A percentile compares a stretch with the other conserved stretches of the same genome.
phyloP scores from a whole-genome alignment of 2,113 vertebrate genomes.

The Ciconia maguari region DNA sequence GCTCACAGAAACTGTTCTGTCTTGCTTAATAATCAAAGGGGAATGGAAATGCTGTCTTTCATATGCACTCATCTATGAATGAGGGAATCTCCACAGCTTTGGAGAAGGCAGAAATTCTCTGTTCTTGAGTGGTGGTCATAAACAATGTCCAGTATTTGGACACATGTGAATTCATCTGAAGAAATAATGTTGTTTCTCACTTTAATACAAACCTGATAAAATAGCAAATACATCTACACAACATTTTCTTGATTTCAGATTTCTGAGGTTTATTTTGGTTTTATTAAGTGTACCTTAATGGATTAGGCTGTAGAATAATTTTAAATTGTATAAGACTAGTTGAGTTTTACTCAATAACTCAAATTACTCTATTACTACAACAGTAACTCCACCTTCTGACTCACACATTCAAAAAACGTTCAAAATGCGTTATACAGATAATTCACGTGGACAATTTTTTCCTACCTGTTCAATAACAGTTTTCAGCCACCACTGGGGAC shows the following conservation, averaged over 20 bases:
- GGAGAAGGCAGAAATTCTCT: background rate
- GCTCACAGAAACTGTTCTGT: background rate
- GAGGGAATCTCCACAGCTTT: background rate
- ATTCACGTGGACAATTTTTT: background rate
- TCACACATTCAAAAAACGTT: background rate
- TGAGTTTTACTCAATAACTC: background rate
- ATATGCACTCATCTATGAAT: background rate
- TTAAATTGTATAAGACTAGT: background rate
- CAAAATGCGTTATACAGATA: background rate
- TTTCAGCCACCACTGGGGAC: conserved; percentile 99
- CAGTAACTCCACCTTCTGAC: background rate
- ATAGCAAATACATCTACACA: rapidly evolving
- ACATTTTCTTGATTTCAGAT: background rate
- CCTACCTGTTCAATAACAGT: conserved; percentile 96
- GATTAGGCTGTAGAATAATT: background rate
- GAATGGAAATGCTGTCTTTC: background rate
- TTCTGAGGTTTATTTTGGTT: background rate
- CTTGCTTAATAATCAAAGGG: background rate
- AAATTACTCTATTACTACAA: background rate
- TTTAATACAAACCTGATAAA: background rate
- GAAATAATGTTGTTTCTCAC: background rate
- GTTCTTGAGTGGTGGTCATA: background rate
- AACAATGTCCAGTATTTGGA: background rate
- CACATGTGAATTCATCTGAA: background rate
- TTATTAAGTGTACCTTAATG: background rate